Evolutionary conservation across 2,113 vertebrate genomes (phyloP).

Genomic region (Ploceus nigricollis): DNA sequence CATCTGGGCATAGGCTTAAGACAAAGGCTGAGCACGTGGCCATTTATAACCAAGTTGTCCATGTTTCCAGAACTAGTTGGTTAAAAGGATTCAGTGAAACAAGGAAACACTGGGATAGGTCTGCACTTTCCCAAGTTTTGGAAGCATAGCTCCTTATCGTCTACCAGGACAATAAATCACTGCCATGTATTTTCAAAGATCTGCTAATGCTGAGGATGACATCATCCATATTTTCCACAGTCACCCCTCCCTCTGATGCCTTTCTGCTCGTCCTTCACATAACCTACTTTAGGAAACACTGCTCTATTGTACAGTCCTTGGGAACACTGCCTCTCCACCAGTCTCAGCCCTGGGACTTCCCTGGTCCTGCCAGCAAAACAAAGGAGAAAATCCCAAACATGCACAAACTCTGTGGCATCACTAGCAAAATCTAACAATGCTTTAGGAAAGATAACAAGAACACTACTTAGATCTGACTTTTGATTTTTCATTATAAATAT

Average conservation of each 20-base stretch:
- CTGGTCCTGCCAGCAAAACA: neutral
- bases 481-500: neutral
- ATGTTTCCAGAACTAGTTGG: neutral
- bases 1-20: conserved; percentile 55
- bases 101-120: neutral
- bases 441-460: neutral
- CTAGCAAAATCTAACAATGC: neutral
- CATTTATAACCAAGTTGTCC: conserved; percentile 33
- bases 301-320: conserved; percentile 40
- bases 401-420: neutral
- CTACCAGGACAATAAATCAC: neutral
- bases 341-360: conserved; percentile 9
- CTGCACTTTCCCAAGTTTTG: neutral
- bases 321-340: neutral
- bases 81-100: neutral
- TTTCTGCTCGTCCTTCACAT: conserved; percentile 25
- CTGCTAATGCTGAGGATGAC: conserved; percentile 11
- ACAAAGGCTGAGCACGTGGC: conserved; percentile 38
- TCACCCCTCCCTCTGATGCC: neutral
- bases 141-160: neutral
- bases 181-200: neutral
- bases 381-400: neutral
- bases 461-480: neutral
- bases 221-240: conserved; percentile 23
- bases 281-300: conserved; percentile 55